A percentile compares a stretch with the other conserved stretches of the same genome.
phyloP scores from a whole-genome alignment of 2,113 vertebrate genomes.

The Passer domesticus region DNA sequence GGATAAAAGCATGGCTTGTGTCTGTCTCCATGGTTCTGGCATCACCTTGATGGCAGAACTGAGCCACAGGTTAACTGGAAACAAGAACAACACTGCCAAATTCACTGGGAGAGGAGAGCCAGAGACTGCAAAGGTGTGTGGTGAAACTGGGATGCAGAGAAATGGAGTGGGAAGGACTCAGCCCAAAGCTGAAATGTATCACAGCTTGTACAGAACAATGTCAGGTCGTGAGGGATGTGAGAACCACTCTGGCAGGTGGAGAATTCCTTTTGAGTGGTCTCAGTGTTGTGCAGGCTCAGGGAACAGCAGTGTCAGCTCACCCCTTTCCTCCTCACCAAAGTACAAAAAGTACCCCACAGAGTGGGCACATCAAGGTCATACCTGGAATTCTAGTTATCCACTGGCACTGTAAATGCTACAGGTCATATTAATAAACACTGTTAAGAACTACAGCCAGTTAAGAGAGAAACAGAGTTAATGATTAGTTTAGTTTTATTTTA shows the following conservation, averaged over 20 bases:
- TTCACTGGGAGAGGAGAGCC: neutral
- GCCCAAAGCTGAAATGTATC: neutral
- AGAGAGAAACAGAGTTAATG: slow-evolving; percentile 56
- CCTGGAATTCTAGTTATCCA: slow-evolving; percentile 13
- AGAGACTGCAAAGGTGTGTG: neutral
- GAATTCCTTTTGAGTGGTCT: neutral
- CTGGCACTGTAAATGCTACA: slow-evolving; percentile 21
- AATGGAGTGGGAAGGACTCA: neutral
- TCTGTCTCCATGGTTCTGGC: neutral
- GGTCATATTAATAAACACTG: slow-evolving; percentile 47
- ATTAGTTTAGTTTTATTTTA: slow-evolving; percentile 68
- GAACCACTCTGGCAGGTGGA: neutral
- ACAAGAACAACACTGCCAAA: neutral
- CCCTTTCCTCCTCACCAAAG: neutral
- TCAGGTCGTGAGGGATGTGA: neutral
- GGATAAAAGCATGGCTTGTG: neutral
- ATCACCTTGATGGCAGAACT: neutral
- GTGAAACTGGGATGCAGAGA: neutral
- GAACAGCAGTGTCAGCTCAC: neutral
- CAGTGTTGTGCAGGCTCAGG: neutral
- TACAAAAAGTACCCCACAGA: slow-evolving; percentile 55
- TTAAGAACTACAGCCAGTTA: slow-evolving; percentile 62
- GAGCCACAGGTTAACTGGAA: neutral
- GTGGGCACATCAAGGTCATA: neutral
- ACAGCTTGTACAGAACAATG: neutral